Evolutionary conservation across 2,888 invertebrate genomes (phyloP).

Genomic region (Sabellastarte sp.): DNA sequence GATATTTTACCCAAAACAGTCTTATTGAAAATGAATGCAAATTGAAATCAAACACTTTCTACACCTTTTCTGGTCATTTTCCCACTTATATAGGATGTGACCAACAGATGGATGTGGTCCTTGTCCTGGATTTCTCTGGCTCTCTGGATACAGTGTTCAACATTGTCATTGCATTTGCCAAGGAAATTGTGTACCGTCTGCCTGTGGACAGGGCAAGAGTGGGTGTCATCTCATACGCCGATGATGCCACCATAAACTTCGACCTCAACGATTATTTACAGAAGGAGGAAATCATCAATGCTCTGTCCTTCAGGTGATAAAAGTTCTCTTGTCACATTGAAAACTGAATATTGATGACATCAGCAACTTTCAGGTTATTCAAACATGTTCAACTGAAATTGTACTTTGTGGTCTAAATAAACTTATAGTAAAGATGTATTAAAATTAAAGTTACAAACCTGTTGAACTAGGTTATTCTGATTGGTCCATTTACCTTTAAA

Average conservation of each 20-base stretch:
- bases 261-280: constrained; percentile 11
- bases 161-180: constrained; percentile 12
- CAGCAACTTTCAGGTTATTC: no score
- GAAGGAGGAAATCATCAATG: constrained; percentile 16
- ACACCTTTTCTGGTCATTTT: background rate
- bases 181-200: constrained; percentile 10
- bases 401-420: no score
- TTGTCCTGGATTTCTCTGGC: constrained; percentile 23
- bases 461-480: no score
- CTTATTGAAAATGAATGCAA: background rate
- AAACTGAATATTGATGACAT: no score
- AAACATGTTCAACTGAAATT: no score
- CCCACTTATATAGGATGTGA: constrained; percentile 16
- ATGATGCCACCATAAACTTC: constrained; percentile 11
- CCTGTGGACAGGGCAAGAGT: constrained; percentile 12
- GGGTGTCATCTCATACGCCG: constrained; percentile 13
- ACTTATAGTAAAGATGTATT: no score
- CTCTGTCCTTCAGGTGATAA: background rate
- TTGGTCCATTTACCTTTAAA: no score
- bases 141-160: constrained; percentile 11
- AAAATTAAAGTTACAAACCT: no score
- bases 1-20: no score
- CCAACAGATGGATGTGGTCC: constrained; percentile 16
- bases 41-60: background rate
- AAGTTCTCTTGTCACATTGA: background rate